Base-by-base conservation (phyloP, 2,888 invertebrate genomes). In the Andrena minutula region DNA sequence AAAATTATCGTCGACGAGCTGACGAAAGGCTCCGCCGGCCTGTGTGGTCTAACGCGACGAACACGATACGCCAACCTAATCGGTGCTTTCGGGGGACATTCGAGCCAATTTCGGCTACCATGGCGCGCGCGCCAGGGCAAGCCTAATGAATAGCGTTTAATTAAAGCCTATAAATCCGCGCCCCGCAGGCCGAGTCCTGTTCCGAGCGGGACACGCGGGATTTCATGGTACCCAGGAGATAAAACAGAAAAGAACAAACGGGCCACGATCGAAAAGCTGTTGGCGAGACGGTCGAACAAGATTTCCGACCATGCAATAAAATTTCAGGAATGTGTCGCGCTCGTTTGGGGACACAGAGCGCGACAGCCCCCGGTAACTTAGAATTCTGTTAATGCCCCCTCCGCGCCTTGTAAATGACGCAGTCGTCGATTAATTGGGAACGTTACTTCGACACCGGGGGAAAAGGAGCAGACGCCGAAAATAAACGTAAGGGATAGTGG, bases 121-220 rank as follows among this genome's bases (percentile, higher is more conserved):
- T 77, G 65, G 23, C 20, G 47, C 70, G 77, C 80, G 77, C 86
- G 82, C 61, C 79, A 63, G 0, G n/a, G 53, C 41, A 12, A 41
- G 58, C 82, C 82, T 90, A 90, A 90, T 85, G 86, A 90, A 89
- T 85, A 86, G 84, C 89, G 79, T 88, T 80, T 90, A 89, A 90
- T 90, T 90, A 87, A 84, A 81, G 73, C 76, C 84, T 77, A 89
- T 87, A 88, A 89, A 88, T 86, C 84, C 69, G 32, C 75, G 20
- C 49, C 63, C 32, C 7, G 28, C 60, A 56, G 76, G 49, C 53
- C 49, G 65, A 51, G 28, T 20, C 66, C 66, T 73, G 71, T 69
- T 79, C 58, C 53, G 61, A 72, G 60, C 56, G 61, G 51, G 64
- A 79, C 76, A 71, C 73, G 26, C 65, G 60, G 12, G 41, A 41